phyloP scores from a whole-genome alignment of 2,888 invertebrate genomes.

The Margaritifera margaritifera region DNA sequence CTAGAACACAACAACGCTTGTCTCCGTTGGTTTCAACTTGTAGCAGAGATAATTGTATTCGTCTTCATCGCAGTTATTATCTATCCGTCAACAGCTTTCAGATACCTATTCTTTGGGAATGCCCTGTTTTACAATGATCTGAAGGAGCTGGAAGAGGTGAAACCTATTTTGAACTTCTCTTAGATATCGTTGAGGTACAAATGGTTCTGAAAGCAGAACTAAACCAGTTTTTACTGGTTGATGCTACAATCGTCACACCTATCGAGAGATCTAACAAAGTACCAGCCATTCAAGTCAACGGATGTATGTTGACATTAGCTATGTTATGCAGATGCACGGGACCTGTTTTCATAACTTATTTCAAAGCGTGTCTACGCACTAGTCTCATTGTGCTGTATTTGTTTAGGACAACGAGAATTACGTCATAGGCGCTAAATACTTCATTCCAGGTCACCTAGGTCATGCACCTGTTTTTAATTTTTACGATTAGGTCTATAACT shows the following conservation, averaged over 20 bases:
- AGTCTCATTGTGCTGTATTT: slow-evolving; percentile 8
- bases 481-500: slow-evolving; percentile 17
- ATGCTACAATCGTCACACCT: slow-evolving; percentile 12
- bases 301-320: too few relatives aligned
- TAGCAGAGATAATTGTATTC: slow-evolving; percentile 16
- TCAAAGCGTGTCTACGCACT: slow-evolving; percentile 7
- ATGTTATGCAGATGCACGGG: slow-evolving; percentile 8
- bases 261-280: too few relatives aligned
- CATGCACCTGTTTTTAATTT: slow-evolving; percentile 27
- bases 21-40: slow-evolving; percentile 19
- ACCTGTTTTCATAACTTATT: slow-evolving; percentile 16
- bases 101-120: slow-evolving; percentile 23
- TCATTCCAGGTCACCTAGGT: slow-evolving; percentile 13
- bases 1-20: slow-evolving; percentile 1
- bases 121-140: slow-evolving; percentile 15
- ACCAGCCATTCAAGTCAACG: too few relatives aligned
- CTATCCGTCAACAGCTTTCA: slow-evolving; percentile 18
- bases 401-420: slow-evolving; percentile 3
- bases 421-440: neutral
- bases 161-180: slow-evolving; percentile 17
- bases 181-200: slow-evolving; percentile 18
- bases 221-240: neutral
- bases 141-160: slow-evolving; percentile 10
- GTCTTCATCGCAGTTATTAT: slow-evolving; percentile 19
- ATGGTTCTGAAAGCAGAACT: slow-evolving; percentile 5